Conservation (phyloP, 2,113 vertebrate species). For the Rhinichthys klamathensis region DNA sequence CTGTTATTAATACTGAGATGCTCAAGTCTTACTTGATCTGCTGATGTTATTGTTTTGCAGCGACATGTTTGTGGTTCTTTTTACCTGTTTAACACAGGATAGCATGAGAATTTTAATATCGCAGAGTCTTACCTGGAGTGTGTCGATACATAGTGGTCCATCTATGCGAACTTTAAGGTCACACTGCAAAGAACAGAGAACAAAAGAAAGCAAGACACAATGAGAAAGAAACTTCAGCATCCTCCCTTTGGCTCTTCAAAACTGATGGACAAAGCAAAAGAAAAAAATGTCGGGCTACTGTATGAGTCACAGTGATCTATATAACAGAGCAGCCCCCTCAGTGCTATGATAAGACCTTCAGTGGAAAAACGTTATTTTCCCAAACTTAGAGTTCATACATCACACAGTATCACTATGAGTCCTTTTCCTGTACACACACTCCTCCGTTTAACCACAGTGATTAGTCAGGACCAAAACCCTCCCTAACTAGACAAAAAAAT, state of each 20-base stretch:
- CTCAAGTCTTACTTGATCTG: background rate
- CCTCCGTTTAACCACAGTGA: constrained; percentile 33
- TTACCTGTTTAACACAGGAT: background rate
- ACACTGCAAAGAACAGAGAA: background rate
- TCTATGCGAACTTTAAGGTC: background rate
- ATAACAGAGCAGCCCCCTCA: constrained; percentile 32
- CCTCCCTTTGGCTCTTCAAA: background rate
- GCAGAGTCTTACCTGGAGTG: background rate
- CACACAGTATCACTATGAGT: constrained; percentile 18
- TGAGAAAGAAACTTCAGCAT: background rate
- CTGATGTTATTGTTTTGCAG: background rate
- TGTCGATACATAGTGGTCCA: background rate
- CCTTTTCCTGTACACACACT: constrained; percentile 19
- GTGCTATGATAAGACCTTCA: constrained; percentile 19
- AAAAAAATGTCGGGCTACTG: background rate
- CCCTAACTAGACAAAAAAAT: constrained; percentile 4
- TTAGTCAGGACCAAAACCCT: constrained; percentile 38
- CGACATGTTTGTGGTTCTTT: background rate
- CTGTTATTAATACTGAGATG: background rate
- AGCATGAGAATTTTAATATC: no score
- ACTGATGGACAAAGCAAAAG: background rate
- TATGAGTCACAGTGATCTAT: constrained; percentile 26
- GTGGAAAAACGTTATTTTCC: background rate
- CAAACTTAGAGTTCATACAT: background rate
- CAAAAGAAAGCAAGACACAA: constrained; percentile 1